Conservation (phyloP, 2,113 vertebrate genomes). For the Mormyrus iriodes region DNA sequence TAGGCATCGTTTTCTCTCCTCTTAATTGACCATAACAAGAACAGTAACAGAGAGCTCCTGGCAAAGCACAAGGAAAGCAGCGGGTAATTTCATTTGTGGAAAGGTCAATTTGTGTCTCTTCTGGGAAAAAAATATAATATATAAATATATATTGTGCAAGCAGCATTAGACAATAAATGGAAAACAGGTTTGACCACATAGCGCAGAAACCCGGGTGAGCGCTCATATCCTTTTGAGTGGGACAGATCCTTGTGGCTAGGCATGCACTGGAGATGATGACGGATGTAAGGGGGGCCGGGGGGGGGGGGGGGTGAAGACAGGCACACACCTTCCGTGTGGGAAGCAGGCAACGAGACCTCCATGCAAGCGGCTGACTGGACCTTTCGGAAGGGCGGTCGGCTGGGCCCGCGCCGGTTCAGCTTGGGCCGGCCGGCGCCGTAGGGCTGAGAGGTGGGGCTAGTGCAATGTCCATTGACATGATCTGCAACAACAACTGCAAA, state of each 20-base stretch:
- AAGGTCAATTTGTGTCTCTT: not conserved
- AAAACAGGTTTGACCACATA: not conserved
- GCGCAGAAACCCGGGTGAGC: not conserved
- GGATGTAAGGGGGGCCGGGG: not conserved
- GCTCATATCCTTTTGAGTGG: not conserved
- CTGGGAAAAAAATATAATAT: not conserved
- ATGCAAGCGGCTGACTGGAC: conserved; percentile 98
- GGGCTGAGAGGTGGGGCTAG: conserved; percentile 90
- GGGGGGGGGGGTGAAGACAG: conserved; percentile 30
- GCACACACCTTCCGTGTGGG: conserved; percentile 91
- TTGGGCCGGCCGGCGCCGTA: conserved; percentile 84
- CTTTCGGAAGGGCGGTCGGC: conserved; percentile 95
- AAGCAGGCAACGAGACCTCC: conserved; percentile 95
- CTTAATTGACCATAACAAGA: not conserved
- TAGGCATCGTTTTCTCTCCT: not conserved
- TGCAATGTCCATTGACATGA: conserved; percentile 97
- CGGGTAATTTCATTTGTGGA: not conserved
- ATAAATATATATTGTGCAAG: not conserved
- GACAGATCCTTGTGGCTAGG: not conserved
- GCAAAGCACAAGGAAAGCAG: not conserved
- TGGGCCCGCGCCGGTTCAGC: conserved; percentile 83
- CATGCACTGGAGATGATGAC: not conserved
- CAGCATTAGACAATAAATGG: not conserved
- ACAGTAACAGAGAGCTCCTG: not conserved
- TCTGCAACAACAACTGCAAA: conserved; percentile 80